Conservation (phyloP, 2,888 invertebrate species). For the Auanema sp. region DNA sequence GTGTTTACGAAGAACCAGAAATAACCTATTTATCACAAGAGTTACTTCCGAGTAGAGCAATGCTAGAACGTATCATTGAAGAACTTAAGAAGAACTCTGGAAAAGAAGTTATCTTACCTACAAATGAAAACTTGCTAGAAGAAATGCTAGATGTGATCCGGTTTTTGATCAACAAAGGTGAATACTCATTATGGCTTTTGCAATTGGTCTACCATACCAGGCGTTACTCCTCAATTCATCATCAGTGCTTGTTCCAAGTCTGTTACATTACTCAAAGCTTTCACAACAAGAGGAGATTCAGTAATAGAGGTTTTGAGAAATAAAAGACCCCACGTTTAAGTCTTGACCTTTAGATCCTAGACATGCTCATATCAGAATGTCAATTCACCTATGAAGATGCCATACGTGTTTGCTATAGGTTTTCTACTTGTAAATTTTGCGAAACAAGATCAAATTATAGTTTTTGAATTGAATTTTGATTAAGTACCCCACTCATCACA, state of each 20-base stretch:
- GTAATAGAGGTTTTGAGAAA: neutral
- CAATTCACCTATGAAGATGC: conserved; percentile 48
- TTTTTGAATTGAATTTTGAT: no score
- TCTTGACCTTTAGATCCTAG: conserved; percentile 34
- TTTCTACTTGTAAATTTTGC: conserved; percentile 5
- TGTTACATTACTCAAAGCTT: conserved; percentile 3
- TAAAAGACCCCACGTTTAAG: neutral
- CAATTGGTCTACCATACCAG: neutral
- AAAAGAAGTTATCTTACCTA: conserved; percentile 25
- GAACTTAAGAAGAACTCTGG: conserved; percentile 24
- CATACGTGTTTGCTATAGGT: conserved; percentile 44
- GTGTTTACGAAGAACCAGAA: conserved; percentile 6
- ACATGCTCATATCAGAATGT: conserved; percentile 37
- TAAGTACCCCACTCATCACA: no score
- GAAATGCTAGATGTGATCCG: conserved; percentile 11
- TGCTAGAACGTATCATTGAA: conserved; percentile 27
- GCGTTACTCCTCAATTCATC: conserved; percentile 12
- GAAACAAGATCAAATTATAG: neutral
- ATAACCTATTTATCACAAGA: conserved; percentile 22
- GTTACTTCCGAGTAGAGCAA: conserved; percentile 18
- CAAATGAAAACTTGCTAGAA: conserved; percentile 6
- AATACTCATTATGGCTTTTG: neutral
- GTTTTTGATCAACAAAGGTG: conserved; percentile 6
- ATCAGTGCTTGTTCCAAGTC: neutral
- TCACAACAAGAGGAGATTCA: conserved; percentile 7